phyloP scores from a whole-genome alignment of 1,140 invertebrate species.

The Latrodectus geometricus region DNA sequence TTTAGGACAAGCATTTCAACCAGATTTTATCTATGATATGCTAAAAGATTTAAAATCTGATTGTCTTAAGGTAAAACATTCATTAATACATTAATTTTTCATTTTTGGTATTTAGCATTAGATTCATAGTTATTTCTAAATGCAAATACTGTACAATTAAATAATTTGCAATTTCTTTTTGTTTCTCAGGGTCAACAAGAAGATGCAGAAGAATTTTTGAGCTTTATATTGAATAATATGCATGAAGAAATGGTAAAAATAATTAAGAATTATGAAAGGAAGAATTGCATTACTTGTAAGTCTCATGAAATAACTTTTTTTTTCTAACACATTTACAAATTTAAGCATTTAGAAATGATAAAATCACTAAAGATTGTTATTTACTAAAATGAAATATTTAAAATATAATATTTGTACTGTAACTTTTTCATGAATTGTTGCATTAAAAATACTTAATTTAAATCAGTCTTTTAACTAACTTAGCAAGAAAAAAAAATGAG shows the following conservation, averaged over 20 bases:
- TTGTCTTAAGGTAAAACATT: conserved; percentile 49
- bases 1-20: conserved; percentile 51
- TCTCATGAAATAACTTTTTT: too few species aligned
- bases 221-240: conserved; percentile 89
- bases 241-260: conserved; percentile 94
- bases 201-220: conserved; percentile 95
- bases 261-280: conserved; percentile 58
- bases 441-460: too few species aligned
- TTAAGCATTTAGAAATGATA: too few species aligned
- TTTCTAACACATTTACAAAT: too few species aligned
- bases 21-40: conserved; percentile 60
- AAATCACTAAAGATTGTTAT: too few species aligned
- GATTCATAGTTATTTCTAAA: not conserved
- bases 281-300: conserved; percentile 27
- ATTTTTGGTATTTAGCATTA: not conserved
- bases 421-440: too few species aligned
- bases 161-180: conserved; percentile 30
- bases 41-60: conserved; percentile 55
- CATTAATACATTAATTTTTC: too few species aligned
- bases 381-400: too few species aligned
- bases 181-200: conserved; percentile 83
- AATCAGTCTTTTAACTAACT: too few species aligned
- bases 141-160: conserved; percentile 5
- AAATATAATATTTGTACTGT: too few species aligned
- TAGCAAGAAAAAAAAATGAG: too few species aligned